phyloP scores from a whole-genome alignment of 2,888 invertebrate genomes.

The Oligia latruncula region DNA sequence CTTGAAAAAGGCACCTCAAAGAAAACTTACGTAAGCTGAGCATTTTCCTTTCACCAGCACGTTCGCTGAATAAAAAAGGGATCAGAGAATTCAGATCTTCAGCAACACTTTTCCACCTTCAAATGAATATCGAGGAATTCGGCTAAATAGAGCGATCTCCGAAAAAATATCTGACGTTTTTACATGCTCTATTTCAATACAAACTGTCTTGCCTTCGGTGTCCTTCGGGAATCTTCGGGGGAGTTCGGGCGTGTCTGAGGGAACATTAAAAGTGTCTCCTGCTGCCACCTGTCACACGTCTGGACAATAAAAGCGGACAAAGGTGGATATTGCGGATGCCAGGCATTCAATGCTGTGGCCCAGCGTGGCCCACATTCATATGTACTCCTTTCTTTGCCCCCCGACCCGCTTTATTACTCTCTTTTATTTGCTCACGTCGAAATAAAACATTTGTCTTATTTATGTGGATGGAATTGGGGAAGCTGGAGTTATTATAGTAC shows the following conservation, averaged over 20 bases:
- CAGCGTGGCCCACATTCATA: constrained; percentile 49
- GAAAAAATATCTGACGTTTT: constrained; percentile 31
- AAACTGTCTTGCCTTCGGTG: constrained; percentile 11
- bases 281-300: constrained; percentile 50
- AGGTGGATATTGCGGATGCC: constrained; percentile 65
- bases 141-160: constrained; percentile 45
- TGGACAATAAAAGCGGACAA: constrained; percentile 61
- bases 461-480: constrained; percentile 43
- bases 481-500: constrained; percentile 30
- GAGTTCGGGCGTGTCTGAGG: constrained; percentile 17
- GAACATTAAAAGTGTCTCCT: constrained; percentile 54
- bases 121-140: constrained; percentile 36
- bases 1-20: constrained; percentile 21
- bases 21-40: constrained; percentile 38
- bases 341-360: constrained; percentile 48
- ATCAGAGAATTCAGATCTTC: constrained; percentile 39
- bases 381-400: constrained; percentile 45
- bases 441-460: constrained; percentile 64
- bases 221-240: constrained; percentile 11
- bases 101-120: constrained; percentile 42
- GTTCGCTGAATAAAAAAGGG: constrained; percentile 34
- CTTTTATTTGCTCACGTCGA: constrained; percentile 47
- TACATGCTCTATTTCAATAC: constrained; percentile 33
- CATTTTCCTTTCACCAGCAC: constrained; percentile 42
- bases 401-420: constrained; percentile 35